Conservation (phyloP, 1,140 invertebrate genomes). For the Saccostrea glomerata region DNA sequence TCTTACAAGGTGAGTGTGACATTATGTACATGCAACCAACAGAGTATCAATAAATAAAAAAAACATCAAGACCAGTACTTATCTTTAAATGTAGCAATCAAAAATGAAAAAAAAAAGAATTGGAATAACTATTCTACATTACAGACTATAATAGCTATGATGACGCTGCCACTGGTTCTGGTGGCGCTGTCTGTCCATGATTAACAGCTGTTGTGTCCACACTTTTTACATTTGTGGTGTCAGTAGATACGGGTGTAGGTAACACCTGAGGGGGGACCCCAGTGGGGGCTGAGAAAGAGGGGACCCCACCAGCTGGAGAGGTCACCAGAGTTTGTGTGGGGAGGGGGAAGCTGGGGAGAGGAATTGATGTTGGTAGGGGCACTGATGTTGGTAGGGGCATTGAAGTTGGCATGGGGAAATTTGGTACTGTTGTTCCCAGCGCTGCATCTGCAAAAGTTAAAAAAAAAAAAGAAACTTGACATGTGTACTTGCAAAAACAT, state of each 20-base stretch:
- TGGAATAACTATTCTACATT: background rate
- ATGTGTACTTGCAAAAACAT: background rate
- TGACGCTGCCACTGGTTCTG: background rate
- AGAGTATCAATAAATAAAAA: background rate
- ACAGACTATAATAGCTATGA: background rate
- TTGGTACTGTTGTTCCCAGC: conserved; percentile 5
- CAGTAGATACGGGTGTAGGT: background rate
- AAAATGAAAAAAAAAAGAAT: background rate
- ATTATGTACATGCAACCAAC: background rate
- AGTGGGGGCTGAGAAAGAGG: background rate
- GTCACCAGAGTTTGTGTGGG: conserved; percentile 38
- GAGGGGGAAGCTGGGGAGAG: conserved; percentile 29
- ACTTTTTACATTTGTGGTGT: conserved; percentile 1
- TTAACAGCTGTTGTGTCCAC: background rate
- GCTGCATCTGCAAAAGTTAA: conserved; percentile 1
- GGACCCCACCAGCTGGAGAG: conserved; percentile 3
- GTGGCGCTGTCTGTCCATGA: background rate
- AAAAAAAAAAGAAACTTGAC: background rate
- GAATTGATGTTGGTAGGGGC: background rate
- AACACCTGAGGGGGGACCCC: background rate
- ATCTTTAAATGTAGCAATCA: background rate
- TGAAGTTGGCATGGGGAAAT: conserved; percentile 48
- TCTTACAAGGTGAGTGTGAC: background rate
- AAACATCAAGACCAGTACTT: background rate
- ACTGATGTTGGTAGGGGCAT: conserved; percentile 35